phyloP scores from a whole-genome alignment of 2,797 vertebrate species.

The Siniperca undulata region DNA sequence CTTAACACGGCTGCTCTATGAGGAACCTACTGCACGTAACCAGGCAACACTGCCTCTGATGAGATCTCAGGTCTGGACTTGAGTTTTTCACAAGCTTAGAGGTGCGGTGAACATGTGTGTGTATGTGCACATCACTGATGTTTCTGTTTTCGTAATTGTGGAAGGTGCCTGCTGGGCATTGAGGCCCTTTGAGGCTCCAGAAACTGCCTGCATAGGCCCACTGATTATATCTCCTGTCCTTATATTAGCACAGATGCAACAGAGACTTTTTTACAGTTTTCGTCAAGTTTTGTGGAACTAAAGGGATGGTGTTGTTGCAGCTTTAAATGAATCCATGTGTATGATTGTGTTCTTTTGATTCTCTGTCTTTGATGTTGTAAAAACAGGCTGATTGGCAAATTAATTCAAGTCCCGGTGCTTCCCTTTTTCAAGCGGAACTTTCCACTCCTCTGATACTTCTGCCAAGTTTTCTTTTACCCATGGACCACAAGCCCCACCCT shows the following conservation, averaged over 20 bases:
- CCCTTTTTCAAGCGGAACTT: slow-evolving; percentile 17
- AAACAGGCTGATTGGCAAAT: slow-evolving; percentile 39
- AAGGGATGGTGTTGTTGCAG: slow-evolving; percentile 15
- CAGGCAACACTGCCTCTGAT: slow-evolving; percentile 68
- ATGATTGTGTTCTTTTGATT: slow-evolving; percentile 42
- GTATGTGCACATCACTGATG: slow-evolving; percentile 17
- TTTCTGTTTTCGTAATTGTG: slow-evolving; percentile 53
- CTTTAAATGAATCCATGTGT: slow-evolving; percentile 45
- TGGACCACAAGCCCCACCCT: slow-evolving; percentile 17
- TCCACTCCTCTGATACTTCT: slow-evolving; percentile 20
- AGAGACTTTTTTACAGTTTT: slow-evolving; percentile 33
- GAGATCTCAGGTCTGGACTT: slow-evolving; percentile 56
- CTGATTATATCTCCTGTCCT: slow-evolving; percentile 48
- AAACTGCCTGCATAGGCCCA: slow-evolving; percentile 20
- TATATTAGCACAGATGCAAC: slow-evolving; percentile 30
- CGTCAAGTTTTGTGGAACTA: slow-evolving; percentile 5
- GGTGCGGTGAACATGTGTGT: slow-evolving; percentile 22
- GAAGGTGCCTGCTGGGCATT: slow-evolving; percentile 38
- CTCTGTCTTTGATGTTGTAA: slow-evolving; percentile 40
- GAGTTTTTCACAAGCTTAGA: slow-evolving; percentile 41
- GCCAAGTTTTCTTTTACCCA: slow-evolving; percentile 22
- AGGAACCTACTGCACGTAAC: slow-evolving; percentile 64
- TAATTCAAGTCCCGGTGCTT: slow-evolving; percentile 31
- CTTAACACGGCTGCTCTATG: slow-evolving; percentile 59
- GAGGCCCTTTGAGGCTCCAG: slow-evolving; percentile 30